phyloP scores from a whole-genome alignment of 1,140 invertebrate genomes.

The Atta colombica region DNA sequence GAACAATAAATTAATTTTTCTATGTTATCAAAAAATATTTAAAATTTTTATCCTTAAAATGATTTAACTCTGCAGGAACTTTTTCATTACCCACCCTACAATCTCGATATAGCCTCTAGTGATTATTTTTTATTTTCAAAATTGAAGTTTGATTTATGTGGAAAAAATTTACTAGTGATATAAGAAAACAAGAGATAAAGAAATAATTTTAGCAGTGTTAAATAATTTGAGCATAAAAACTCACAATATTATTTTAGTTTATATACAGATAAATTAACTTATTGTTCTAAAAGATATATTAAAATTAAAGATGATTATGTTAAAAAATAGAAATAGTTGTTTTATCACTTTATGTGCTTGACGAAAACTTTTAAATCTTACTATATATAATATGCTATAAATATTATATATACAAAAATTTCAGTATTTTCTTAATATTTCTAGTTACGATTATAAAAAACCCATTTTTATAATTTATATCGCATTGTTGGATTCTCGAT shows the following conservation, averaged over 20 bases:
- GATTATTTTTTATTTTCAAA: background rate
- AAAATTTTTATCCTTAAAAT: too few relatives aligned
- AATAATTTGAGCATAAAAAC: too few relatives aligned
- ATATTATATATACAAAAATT: slow-evolving; percentile 1
- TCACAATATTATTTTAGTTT: too few relatives aligned
- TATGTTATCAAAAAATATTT: too few relatives aligned
- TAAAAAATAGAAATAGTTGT: background rate
- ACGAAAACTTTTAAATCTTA: background rate
- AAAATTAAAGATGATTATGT: background rate
- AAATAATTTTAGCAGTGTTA: too few relatives aligned
- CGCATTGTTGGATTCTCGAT: slow-evolving; percentile 7
- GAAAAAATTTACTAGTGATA: too few relatives aligned
- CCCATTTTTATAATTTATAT: background rate
- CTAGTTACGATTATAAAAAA: background rate
- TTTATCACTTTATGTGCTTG: background rate
- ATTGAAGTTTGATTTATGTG: too few relatives aligned
- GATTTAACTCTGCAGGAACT: too few relatives aligned
- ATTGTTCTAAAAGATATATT: background rate
- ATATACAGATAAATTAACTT: background rate
- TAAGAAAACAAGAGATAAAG: too few relatives aligned
- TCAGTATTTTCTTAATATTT: background rate
- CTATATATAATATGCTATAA: background rate
- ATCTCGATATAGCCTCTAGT: background rate
- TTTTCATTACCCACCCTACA: too few relatives aligned
- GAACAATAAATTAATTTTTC: too few relatives aligned